Base-by-base conservation (phyloP, 2,113 vertebrate species). In the Ploceus nigricollis region DNA sequence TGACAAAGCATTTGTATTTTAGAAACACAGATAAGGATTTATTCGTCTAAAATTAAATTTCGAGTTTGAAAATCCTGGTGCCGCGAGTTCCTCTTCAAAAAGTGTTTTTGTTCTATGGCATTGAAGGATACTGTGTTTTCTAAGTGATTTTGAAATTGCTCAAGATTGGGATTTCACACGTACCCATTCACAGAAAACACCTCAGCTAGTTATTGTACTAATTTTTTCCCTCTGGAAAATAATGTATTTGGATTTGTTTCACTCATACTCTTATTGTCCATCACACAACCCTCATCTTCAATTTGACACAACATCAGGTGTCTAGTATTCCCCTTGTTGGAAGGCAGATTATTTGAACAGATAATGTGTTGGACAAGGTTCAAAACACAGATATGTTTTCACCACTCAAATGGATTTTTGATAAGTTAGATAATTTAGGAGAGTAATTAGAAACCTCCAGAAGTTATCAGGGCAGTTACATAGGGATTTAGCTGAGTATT, bases 341-440 rank as follows among this genome's bases (percentile, higher is more conserved):
- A 94, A 87, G 75, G 73, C 44, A 76, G 24, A 11, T 71, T 89
- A 39, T 35, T 93, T 63, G 37, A 92, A 75, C 37, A 71, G 50
- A 54, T 47, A 70, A 3, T 56, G 18, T 79, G 27, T 91, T 95
- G 87, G 69, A 70, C 45, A 72, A 85, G 33, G 66, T 23, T 91
- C 90, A 88, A 77, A 57, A 25, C 53, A 58, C 12, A 69, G 50
- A 56, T 48, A 45, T 33, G 18, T 69, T 94, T 72, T 82, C 75
- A 33, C 58, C n/a, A 28, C 68, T 91, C 35, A 89, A 61, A 77
- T 90, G 58, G 53, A 91, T 77, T 95, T 96, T 79, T 94, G 63
- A 91, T 85, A 39, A 61, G 73, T 91, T 78, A 68, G 45, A 64
- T 93, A 71, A 76, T 83, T 95, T 75, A 88, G 28, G 15, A 80